Base-by-base conservation (phyloP, 2,113 vertebrate species). In the Pomatorhinus ruficollis region DNA sequence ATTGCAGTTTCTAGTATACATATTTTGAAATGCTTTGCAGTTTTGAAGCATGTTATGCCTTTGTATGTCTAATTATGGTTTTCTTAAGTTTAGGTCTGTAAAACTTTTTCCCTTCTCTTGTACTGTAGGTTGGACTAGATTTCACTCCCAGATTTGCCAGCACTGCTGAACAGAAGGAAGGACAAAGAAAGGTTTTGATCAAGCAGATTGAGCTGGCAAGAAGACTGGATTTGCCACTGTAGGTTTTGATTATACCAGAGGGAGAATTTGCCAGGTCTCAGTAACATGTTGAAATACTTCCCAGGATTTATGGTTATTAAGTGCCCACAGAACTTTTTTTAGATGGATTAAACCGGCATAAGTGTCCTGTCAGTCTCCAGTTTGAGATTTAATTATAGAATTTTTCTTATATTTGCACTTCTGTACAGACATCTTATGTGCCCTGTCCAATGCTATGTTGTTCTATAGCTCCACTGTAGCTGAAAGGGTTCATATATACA, bases 211-310 rank as follows among this genome's bases (percentile, higher is more conserved):
- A 99, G 56, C 86, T 99, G 54, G 99, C 99, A 66, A 99, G 98
- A 91, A 97, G 97, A 50, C 98, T 99, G 60, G 98, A 99, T 92
- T 98, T 99, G 69, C 99, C 99, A 65, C 95, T 99, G 99, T 99
- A 97, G 96, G 99, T 98, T 70, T 93, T 82, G 6, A 45, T 91
- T 61, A 10, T 69, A 45, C 18, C 60, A 33, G 23, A 28, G 63
- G 44, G 37, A 88, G 79, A 74, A 76, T 85, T 95, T 87, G 5
- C 56, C 30, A 65, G 25, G 31, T 90, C 45, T 86, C 45, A 56
- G 15, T 76, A 77, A 87, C n/a, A 47, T 39, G 47, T 44, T 2
- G 1, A 71, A 82, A 70, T 71, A 50, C 45, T 86, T 91, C 30
- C 31, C 31, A 76, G 56, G 31, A 49, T 89, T 81, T 92, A 5